Evolutionary conservation across 2,797 vertebrate genomes (phyloP).

Genomic region (Chrysolophus pictus): DNA sequence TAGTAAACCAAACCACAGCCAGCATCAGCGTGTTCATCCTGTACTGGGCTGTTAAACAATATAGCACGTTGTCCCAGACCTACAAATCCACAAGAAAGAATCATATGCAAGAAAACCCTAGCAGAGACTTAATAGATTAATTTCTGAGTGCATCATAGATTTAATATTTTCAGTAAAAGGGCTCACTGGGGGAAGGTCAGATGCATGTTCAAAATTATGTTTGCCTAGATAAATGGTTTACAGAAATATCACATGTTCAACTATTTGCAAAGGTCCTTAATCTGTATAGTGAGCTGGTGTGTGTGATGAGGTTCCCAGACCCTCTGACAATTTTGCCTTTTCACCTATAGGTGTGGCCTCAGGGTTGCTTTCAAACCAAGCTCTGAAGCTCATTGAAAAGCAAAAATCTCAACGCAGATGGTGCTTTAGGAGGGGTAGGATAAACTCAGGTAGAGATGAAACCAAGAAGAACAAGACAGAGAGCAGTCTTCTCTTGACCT

Average conservation of each 20-base stretch:
- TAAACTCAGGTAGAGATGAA: neutral
- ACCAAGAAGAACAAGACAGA: neutral
- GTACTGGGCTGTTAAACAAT: constrained; percentile 89
- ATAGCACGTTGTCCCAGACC: constrained; percentile 94
- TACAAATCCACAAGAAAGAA: constrained; percentile 65
- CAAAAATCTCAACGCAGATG: neutral
- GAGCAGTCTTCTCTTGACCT: neutral
- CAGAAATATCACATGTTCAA: neutral
- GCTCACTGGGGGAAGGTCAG: neutral
- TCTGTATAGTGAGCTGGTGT: neutral
- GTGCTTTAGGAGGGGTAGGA: neutral
- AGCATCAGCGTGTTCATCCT: constrained; percentile 91
- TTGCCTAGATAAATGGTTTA: neutral
- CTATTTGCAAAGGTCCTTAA: neutral
- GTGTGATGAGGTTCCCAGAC: neutral
- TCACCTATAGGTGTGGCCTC: neutral
- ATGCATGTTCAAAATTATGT: neutral
- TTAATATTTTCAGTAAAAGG: neutral
- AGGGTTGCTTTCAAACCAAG: neutral
- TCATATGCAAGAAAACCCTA: neutral
- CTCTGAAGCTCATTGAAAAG: neutral
- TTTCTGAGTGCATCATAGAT: neutral
- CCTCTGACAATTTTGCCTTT: neutral
- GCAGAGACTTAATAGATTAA: neutral
- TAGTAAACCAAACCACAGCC: constrained; percentile 95